phyloP scores from a whole-genome alignment of 37 sponge, comb jelly and placozoan genomes.

The Agelas oroides region DNA sequence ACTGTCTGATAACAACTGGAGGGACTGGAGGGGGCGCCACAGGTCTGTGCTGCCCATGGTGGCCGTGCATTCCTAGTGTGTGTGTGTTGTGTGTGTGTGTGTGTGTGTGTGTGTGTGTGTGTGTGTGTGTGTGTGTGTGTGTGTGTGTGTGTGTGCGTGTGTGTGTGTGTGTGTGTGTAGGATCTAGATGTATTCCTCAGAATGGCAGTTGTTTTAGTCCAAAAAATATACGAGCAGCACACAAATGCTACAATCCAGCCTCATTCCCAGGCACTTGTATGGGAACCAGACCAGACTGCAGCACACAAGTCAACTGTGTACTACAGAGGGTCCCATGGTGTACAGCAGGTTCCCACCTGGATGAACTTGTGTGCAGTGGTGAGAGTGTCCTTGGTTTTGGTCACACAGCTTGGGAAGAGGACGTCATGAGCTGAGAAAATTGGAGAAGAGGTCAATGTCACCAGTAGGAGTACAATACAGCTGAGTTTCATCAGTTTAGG shows the following conservation, averaged over 20 bases:
- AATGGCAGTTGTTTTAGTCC: too few species aligned
- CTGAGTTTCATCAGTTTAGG: too few species aligned
- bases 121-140: too few species aligned
- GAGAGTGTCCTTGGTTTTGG: slow-evolving; percentile 75
- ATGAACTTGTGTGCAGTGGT: slow-evolving; percentile 74
- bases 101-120: neutral
- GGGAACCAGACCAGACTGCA: too few species aligned
- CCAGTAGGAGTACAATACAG: too few species aligned
- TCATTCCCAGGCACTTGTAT: too few species aligned
- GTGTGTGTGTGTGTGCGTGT: neutral
- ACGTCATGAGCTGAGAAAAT: slow-evolving; percentile 45
- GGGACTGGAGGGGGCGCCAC: slow-evolving; percentile 79
- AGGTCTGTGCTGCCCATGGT: slow-evolving; percentile 83
- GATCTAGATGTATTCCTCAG: too few species aligned
- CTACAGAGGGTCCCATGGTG: too few species aligned
- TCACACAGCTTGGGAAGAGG: slow-evolving; percentile 86
- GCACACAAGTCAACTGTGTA: too few species aligned
- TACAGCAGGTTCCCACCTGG: slow-evolving; percentile 43
- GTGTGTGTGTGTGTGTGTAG: too few species aligned
- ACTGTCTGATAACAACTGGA: slow-evolving; percentile 61
- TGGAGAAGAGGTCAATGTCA: neutral
- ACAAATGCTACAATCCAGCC: too few species aligned
- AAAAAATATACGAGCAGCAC: too few species aligned
- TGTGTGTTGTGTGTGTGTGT: neutral
- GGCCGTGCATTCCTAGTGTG: slow-evolving; percentile 47